A percentile compares a stretch with the other conserved stretches of the same genome.
phyloP scores from a whole-genome alignment of 1,140 invertebrate genomes.

The Diploscapter pachys region DNA sequence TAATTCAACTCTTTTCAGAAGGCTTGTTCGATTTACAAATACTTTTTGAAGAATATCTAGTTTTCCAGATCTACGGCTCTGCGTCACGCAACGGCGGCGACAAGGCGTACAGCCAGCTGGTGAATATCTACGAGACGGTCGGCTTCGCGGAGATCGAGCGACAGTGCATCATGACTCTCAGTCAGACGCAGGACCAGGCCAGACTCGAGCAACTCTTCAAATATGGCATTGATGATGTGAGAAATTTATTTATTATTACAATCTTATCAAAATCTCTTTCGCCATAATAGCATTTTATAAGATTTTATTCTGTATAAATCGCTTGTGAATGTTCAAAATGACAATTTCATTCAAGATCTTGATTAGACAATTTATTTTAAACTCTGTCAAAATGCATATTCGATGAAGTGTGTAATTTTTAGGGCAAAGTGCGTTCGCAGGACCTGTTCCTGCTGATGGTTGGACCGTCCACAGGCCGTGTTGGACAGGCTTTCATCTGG shows the following conservation, averaged over 20 bases:
- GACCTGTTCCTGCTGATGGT: conserved; percentile 83
- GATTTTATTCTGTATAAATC: background rate
- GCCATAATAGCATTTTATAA: background rate
- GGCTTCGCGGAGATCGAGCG: conserved; percentile 90
- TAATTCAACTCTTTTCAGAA: no score
- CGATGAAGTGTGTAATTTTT: conserved; percentile 24
- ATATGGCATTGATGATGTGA: conserved; percentile 73
- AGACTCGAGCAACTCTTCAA: conserved; percentile 76
- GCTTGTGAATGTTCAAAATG: background rate
- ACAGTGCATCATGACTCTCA: conserved; percentile 76
- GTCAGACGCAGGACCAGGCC: conserved; percentile 70
- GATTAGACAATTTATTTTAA: background rate
- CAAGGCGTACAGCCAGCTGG: conserved; percentile 73
- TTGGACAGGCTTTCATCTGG: conserved; percentile 81
- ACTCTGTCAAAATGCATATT: background rate
- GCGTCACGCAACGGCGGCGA: conserved; percentile 72
- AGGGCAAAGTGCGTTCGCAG: conserved; percentile 84
- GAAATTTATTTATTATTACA: background rate
- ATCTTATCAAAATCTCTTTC: background rate
- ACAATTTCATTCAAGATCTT: background rate
- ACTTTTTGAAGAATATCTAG: conserved; percentile 55
- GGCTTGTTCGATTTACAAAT: no score
- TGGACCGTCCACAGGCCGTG: conserved; percentile 57
- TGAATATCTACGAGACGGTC: conserved; percentile 76
- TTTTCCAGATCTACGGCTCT: conserved; percentile 71